Conservation (phyloP, 2,888 invertebrate genomes). For the Lasius fuliginosus region DNA sequence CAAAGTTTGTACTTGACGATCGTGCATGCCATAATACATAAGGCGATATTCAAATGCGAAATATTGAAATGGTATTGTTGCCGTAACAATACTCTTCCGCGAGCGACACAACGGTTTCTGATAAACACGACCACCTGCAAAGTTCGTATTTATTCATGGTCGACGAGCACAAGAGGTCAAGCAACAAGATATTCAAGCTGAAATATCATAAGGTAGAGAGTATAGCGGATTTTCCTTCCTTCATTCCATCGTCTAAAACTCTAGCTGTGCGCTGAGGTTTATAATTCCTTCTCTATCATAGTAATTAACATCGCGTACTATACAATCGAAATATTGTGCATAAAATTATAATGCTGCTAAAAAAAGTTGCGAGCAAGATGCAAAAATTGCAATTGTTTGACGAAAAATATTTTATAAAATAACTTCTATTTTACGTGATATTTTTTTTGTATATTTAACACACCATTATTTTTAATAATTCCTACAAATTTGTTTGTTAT, state of each 20-base stretch:
- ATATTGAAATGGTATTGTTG: slow-evolving; percentile 64
- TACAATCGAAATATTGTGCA: neutral
- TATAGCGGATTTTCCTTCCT: slow-evolving; percentile 4
- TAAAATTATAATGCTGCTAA: neutral
- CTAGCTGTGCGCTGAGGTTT: slow-evolving; percentile 8
- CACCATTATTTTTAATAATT: neutral
- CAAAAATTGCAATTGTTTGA: neutral
- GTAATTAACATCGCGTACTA: slow-evolving; percentile 2
- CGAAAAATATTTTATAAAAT: neutral
- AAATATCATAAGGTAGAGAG: neutral
- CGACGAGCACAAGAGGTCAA: slow-evolving; percentile 30
- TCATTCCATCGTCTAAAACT: slow-evolving; percentile 9
- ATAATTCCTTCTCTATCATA: slow-evolving; percentile 19
- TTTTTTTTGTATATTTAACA: neutral
- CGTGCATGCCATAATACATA: neutral
- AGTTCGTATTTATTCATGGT: slow-evolving; percentile 61
- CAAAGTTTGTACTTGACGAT: slow-evolving; percentile 19
- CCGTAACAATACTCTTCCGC: slow-evolving; percentile 62
- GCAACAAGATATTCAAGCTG: slow-evolving; percentile 18
- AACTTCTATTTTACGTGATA: neutral
- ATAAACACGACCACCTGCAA: slow-evolving; percentile 61
- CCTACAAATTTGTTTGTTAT: neutral
- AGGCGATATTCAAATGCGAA: slow-evolving; percentile 47
- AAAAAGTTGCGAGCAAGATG: neutral
- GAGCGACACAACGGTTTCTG: slow-evolving; percentile 50